Evolutionary conservation across 1,140 invertebrate species (phyloP), one percentile per base, ranked within the genome.

Genomic region (Zaprionus ornatus): DNA sequence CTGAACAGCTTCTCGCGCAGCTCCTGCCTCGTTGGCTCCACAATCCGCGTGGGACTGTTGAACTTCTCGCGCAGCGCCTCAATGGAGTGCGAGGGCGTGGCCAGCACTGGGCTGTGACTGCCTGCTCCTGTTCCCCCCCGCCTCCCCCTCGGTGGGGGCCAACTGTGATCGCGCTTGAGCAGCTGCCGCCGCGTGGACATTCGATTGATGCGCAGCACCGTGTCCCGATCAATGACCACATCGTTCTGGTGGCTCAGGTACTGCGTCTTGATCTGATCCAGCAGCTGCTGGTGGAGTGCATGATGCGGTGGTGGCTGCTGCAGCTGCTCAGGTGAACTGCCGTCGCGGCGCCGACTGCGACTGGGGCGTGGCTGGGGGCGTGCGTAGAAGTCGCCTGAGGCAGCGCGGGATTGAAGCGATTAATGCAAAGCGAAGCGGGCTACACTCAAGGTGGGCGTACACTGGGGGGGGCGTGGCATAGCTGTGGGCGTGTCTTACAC

Each of bases 141-240:
- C 17, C 12, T 10, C 6, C 9, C 35, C 32, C 29, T 65, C 72
- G 1, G 40, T 45, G 7, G 91, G 15, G 91, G 91, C 91, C 91
- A 92, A 50, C 91, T 92, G 76, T 92, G 80, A 62, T 92, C 91
- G 13, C 91, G 73, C 59, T 80, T 90, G 50, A 83, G 79, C 25
- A 91, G 65, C 73, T 86, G 79, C 1, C 80, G 68, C 7, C 90
- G 84, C 57, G 82, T 85, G 40, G 87, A 79, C 66, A 91, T 25
- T 0, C 91, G 88, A 72, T 92, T 92, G 61, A 92, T 92, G 55
- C 90, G 83, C n/a, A 92, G 57, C 35, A 92, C 91, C 3, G 91
- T 92, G 52, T 92, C 91, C 55, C 91, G 67, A 66, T 92, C 91
- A 37, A 92, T 81, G 65, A 78, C 82, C 25, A 92, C 70, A 25